Conservation (phyloP, 2,888 invertebrate genomes). For the Sphinx pinastri region DNA sequence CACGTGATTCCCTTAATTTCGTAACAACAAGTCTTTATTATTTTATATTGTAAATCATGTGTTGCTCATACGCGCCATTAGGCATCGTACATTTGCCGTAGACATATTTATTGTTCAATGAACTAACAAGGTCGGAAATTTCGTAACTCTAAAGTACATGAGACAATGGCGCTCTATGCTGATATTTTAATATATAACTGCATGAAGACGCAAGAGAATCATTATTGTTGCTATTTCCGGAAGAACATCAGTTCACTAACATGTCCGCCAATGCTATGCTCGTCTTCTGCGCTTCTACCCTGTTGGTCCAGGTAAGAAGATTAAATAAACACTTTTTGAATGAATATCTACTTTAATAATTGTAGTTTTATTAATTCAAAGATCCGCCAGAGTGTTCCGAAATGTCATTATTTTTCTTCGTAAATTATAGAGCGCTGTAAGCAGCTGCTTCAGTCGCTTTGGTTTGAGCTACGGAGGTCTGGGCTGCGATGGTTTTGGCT, state of each 20-base stretch:
- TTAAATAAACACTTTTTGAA: not conserved
- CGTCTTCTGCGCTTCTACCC: constrained; percentile 33
- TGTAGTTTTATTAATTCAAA: too few species aligned
- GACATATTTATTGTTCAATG: too few species aligned
- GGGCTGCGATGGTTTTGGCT: constrained; percentile 21
- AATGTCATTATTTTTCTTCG: too few species aligned
- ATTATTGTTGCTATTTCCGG: not conserved
- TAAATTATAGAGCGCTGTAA: too few species aligned
- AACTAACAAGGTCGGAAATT: too few species aligned
- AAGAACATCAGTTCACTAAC: constrained; percentile 1
- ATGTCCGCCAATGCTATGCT: constrained; percentile 26
- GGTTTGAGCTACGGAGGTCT: constrained; percentile 9
- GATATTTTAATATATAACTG: constrained; percentile 6
- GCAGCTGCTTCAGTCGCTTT: too few species aligned
- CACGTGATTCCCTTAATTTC: not conserved
- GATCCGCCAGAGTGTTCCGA: too few species aligned
- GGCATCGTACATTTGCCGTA: not conserved
- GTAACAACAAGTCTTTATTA: too few species aligned
- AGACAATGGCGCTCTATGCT: constrained; percentile 1
- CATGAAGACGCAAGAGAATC: not conserved
- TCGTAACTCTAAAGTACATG: not conserved
- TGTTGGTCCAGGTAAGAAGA: constrained; percentile 40
- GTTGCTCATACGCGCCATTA: not conserved
- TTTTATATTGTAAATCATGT: not conserved
- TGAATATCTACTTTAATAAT: not conserved